Percentiles rank a stretch among this genome's conserved stretches.
Conservation (phyloP, 2,888 invertebrate genomes). For the Andrena fulva region DNA sequence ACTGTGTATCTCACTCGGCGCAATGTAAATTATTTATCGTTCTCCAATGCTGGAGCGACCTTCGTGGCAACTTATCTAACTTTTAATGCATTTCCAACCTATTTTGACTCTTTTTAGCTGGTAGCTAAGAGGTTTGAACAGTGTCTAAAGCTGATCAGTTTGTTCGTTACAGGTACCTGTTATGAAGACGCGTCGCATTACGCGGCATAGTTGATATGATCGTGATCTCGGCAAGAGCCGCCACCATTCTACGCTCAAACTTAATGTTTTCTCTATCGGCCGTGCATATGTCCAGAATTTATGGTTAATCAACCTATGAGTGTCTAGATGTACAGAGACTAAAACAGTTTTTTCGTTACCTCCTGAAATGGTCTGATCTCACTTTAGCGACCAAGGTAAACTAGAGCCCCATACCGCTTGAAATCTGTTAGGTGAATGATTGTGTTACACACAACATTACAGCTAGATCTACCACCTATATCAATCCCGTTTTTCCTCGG, state of each 20-base stretch:
- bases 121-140: conserved; percentile 18
- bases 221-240: conserved; percentile 73
- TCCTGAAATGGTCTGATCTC: conserved; percentile 72
- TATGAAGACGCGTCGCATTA: conserved; percentile 81
- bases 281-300: conserved; percentile 78
- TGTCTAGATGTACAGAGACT: conserved; percentile 72
- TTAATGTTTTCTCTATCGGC: conserved; percentile 75
- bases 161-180: conserved; percentile 84
- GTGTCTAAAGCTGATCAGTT: conserved; percentile 71
- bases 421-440: conserved; percentile 73
- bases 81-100: conserved; percentile 33
- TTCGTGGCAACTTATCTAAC: conserved; percentile 16
- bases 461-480: conserved; percentile 64
- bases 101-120: conserved; percentile 36
- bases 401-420: conserved; percentile 64
- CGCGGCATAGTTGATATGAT: conserved; percentile 76
- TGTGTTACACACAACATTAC: conserved; percentile 61
- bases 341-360: conserved; percentile 70
- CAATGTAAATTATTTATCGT: conserved; percentile 8
- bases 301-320: conserved; percentile 74
- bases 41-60: background rate
- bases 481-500: no score
- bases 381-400: conserved; percentile 79
- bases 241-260: conserved; percentile 77
- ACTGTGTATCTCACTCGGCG: conserved; percentile 1